Evolutionary conservation across 2,888 invertebrate genomes (phyloP).

Genomic region (Cryptosula pallasiana): DNA sequence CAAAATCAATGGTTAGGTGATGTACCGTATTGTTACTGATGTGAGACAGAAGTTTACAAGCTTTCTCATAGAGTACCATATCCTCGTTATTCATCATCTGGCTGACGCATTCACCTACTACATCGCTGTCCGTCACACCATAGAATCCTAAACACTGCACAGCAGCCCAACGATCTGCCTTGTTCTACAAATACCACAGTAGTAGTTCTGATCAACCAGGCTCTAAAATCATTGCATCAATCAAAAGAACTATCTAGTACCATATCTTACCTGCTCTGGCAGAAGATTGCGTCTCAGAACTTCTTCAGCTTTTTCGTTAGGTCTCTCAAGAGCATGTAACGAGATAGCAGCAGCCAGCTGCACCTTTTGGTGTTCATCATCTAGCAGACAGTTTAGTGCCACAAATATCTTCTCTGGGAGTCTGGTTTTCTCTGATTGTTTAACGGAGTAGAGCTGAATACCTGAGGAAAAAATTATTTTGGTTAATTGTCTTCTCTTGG

Average conservation of each 20-base stretch:
- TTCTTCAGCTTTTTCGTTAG: conserved; percentile 34
- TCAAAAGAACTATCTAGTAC: too few relatives aligned
- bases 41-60: conserved; percentile 42
- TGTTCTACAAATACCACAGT: conserved; percentile 31
- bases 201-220: too few relatives aligned
- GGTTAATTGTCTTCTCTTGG: too few relatives aligned
- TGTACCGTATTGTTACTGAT: conserved; percentile 45
- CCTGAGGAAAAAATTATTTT: too few relatives aligned
- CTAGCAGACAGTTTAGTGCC: conserved; percentile 47
- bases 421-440: conserved; percentile 24
- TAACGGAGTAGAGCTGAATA: conserved; percentile 29
- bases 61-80: conserved; percentile 44
- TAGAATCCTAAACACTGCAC: conserved; percentile 50
- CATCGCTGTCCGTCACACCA: conserved; percentile 48
- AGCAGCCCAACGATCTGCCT: conserved; percentile 51
- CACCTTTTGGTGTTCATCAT: conserved; percentile 41
- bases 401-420: conserved; percentile 46
- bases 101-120: conserved; percentile 47
- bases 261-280: conserved; percentile 5
- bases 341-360: conserved; percentile 45
- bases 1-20: too few relatives aligned
- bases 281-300: conserved; percentile 13
- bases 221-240: too few relatives aligned
- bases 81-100: conserved; percentile 48
- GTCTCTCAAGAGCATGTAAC: conserved; percentile 44